phyloP scores from a whole-genome alignment of 1,140 invertebrate genomes.

The Magallana angulata region DNA sequence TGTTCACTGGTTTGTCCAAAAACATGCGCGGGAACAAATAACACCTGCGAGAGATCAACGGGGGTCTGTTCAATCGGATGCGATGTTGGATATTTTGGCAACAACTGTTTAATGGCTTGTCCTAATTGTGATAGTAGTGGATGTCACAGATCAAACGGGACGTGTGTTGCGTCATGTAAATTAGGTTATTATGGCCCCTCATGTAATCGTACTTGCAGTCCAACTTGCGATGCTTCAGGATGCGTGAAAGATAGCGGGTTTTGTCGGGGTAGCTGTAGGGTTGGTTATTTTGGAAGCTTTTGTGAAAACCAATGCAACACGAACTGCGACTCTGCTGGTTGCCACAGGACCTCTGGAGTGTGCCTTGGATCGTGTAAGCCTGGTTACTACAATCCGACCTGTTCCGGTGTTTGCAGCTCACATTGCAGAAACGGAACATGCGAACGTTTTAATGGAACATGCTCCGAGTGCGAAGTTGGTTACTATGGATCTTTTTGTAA shows the following conservation, averaged over 20 bases:
- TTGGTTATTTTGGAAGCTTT: slow-evolving; percentile 39
- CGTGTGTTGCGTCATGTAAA: slow-evolving; percentile 42
- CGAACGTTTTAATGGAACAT: slow-evolving; percentile 42
- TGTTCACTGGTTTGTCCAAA: neutral
- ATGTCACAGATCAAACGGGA: slow-evolving; percentile 26
- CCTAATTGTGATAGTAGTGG: neutral
- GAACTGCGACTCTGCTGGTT: slow-evolving; percentile 43
- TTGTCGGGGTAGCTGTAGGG: slow-evolving; percentile 20
- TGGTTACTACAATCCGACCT: slow-evolving; percentile 41
- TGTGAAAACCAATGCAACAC: slow-evolving; percentile 38
- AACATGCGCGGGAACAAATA: neutral
- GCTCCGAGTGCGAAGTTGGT: slow-evolving; percentile 49
- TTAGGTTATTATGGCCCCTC: slow-evolving; percentile 38
- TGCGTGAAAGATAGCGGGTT: slow-evolving; percentile 26
- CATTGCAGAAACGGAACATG: slow-evolving; percentile 46
- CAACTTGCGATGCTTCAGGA: neutral
- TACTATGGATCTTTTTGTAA: slow-evolving; percentile 49
- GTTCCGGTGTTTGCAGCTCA: slow-evolving; percentile 10
- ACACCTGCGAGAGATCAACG: neutral
- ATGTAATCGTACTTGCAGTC: slow-evolving; percentile 42
- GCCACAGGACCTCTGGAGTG: slow-evolving; percentile 29
- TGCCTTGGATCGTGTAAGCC: slow-evolving; percentile 23
- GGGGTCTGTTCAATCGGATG: slow-evolving; percentile 1
- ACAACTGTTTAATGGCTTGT: slow-evolving; percentile 42
- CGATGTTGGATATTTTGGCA: slow-evolving; percentile 36